Base-by-base conservation (phyloP, 35 echinoderm and acorn worm species). In the Chiridota heheva region DNA sequence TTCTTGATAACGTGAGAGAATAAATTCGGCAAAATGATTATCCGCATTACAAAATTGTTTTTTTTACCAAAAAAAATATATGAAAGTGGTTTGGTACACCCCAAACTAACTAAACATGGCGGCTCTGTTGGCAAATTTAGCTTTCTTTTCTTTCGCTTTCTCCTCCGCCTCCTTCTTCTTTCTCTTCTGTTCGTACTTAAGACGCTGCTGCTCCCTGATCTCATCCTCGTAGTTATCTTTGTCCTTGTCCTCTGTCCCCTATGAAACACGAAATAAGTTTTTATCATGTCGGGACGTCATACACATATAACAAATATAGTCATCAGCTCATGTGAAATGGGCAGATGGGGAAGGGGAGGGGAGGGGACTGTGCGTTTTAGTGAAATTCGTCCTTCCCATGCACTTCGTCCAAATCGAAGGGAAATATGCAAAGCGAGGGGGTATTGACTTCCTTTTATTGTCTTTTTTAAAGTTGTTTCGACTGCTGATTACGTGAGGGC, bases 181-280 rank as follows among this genome's bases (percentile, higher is more conserved):
- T 28, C 78, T 47, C 48, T 92, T 92, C 28, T 64, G 40, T 39
- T 81, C 90, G 27, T 82, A 76, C 38, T 81, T 69, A 53, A 86
- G 58, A 20, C 78, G 49, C 55, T 92, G 77, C 42, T 92, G 82
- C 28, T 65, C 67, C 2, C 78, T 66, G 41, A 87, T 92, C 31
- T 92, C 90, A 42, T 87, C 89, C 37, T 86, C 84, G 36, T 87
- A 78, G 34, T 85, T 86, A 17, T 79, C 48, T 10, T 41, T 56
- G 36, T 92, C 90, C 1, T 64, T 33, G 2, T 40, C 40, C 29
- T 38, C 42, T 34, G 62, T 60, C 41, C 43, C 77, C 84, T 87
- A 69, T 60, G 28, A 38, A 7, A 16, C 20, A 35, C 46, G 36
- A 61, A 40, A 20, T 24, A 45, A 51, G 12, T 18, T 17, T 24